phyloP scores from a whole-genome alignment of 23 tunicate genomes.

The Phallusia fumigata region DNA sequence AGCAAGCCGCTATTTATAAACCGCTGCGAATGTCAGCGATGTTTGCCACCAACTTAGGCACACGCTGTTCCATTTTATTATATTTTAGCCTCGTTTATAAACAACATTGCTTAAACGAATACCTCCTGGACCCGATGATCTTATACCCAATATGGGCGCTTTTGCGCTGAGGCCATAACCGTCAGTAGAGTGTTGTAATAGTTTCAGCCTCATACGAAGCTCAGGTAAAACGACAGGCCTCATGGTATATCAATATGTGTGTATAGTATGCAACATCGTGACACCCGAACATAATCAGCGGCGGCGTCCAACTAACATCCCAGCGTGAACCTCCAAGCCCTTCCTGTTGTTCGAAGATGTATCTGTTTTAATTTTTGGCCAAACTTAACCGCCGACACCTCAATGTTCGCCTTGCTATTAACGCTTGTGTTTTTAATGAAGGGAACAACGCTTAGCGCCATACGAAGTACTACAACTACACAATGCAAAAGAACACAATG shows the following conservation, averaged over 20 bases:
- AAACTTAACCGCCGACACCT: background rate
- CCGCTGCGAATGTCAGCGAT: no score
- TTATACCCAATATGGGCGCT: background rate
- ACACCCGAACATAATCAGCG: background rate
- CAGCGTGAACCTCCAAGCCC: background rate
- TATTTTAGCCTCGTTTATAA: background rate
- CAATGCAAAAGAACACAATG: no score
- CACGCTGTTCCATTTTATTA: background rate
- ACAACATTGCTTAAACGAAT: background rate
- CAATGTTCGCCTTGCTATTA: background rate
- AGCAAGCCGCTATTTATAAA: background rate
- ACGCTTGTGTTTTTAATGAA: no score
- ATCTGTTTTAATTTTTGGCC: background rate
- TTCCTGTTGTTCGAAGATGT: background rate
- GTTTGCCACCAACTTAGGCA: background rate
- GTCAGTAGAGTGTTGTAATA: no score
- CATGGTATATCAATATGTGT: background rate
- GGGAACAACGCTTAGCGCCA: background rate
- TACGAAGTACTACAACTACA: background rate
- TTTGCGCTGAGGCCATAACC: background rate
- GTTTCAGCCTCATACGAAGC: background rate
- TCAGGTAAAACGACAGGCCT: conserved; percentile 4
- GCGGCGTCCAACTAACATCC: background rate
- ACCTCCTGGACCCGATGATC: background rate
- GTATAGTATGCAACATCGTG: background rate